phyloP scores from a whole-genome alignment of 2,113 vertebrate species.

The Oncorhynchus tshawytscha region DNA sequence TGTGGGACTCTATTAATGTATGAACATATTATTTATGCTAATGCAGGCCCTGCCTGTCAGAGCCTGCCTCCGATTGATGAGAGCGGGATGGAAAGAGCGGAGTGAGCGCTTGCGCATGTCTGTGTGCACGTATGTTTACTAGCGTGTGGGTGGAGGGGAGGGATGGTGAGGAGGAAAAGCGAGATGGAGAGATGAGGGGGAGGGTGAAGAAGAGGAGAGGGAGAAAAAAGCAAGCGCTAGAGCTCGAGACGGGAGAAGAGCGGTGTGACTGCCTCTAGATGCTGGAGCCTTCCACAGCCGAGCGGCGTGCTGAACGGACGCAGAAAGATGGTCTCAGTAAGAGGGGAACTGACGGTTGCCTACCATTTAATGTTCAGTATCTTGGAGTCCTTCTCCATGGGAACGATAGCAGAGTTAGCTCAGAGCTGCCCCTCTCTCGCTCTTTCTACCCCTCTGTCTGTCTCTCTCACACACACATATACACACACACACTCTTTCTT shows the following conservation, averaged over 20 bases:
- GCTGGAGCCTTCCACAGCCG: slow-evolving; percentile 72
- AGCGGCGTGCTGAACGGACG: slow-evolving; percentile 77
- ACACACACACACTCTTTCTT: slow-evolving; percentile 8
- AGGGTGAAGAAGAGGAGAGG: background rate
- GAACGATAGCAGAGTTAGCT: slow-evolving; percentile 72
- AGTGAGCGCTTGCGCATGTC: background rate
- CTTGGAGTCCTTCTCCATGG: slow-evolving; percentile 86
- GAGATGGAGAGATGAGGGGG: slow-evolving; percentile 14
- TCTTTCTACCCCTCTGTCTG: slow-evolving; percentile 13
- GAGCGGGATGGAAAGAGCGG: slow-evolving; percentile 13
- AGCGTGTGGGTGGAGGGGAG: slow-evolving; percentile 22
- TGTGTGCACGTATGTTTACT: slow-evolving; percentile 17
- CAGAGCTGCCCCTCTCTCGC: slow-evolving; percentile 39
- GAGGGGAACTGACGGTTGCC: slow-evolving; percentile 85
- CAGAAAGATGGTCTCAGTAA: slow-evolving; percentile 84
- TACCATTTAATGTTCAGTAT: slow-evolving; percentile 90
- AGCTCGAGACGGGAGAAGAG: slow-evolving; percentile 50
- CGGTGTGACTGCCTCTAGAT: slow-evolving; percentile 69
- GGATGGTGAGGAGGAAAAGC: slow-evolving; percentile 52
- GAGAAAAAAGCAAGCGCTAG: slow-evolving; percentile 10
- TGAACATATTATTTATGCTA: slow-evolving; percentile 28
- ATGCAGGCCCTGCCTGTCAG: slow-evolving; percentile 8
- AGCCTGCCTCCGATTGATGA: slow-evolving; percentile 13
- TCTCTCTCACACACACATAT: background rate
- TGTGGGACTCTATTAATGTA: slow-evolving; percentile 21